Evolutionary conservation across 1,140 invertebrate species (phyloP), one percentile per base, ranked within the genome.

Genomic region (Musca domestica): DNA sequence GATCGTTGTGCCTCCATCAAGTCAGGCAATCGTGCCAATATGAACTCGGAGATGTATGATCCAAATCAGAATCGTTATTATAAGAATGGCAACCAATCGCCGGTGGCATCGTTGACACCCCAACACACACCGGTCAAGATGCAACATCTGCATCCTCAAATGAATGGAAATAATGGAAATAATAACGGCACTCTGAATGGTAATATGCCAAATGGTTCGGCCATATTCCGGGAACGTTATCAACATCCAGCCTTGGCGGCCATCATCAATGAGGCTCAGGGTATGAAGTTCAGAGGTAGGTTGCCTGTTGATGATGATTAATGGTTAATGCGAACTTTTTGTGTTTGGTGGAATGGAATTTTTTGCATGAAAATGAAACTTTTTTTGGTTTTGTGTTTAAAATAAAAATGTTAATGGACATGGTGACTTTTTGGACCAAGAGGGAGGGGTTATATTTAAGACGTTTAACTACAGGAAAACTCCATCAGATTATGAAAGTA

Each of bases 21-120:
- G 64, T 70, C 78, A 64, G 71, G 75, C 47, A 80, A 81, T 72
- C 77, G 76, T 2, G 66, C 77, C 3, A 77, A 75, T 63, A 73
- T 78, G 25, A 81, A 78, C 30, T 67, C 65, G 6, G 72, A 73
- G 23, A 23, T 70, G 3, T 72, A 77, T 49, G 80, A 81, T 79
- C 79, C 79, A 25, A 81, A 81, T 61, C 79, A 81, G 52, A 81
- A 81, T 74, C 78, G 75, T 4, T 81, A 80, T 67, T 76, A 78
- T 48, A 78, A 81, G 25, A 79, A 76, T 41, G 74, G 72, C 19
- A 81, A 79, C 72, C 78, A 69, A 71, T 77, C 78, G 34, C 75
- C 76, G 1, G 17, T 20, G 9, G 12, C 34, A 10, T 76, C 75
- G 1, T 47, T 77, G 52, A 80, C 77, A 17, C 76, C 78, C 12